These are phyloP conservation scores for Characodon lateralis DNA, from an alignment of 2,797 vertebrate species.

Conservation along the genomic window DNA sequence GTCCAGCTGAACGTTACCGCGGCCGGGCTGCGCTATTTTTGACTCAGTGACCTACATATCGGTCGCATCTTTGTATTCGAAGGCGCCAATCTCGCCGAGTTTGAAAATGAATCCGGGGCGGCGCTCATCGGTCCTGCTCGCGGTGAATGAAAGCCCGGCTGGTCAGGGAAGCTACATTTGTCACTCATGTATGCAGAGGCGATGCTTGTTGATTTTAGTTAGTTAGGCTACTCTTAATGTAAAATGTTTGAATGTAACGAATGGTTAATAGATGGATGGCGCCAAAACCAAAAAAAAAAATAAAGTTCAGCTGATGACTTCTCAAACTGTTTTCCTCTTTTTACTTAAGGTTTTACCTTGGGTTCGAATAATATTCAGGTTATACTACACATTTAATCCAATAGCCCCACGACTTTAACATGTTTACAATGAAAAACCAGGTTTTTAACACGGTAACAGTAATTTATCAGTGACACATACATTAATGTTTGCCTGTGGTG, in stretches of 20 bases:
- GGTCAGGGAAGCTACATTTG: fast-evolving
- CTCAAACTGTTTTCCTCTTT: background rate
- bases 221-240: too few relatives aligned
- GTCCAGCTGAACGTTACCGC: background rate
- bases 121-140: background rate
- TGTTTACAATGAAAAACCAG: background rate
- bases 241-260: background rate
- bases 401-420: fast-evolving
- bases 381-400: background rate
- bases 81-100: conserved; percentile 83
- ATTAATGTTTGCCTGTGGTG: background rate
- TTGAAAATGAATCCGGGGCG: conserved; percentile 76
- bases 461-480: background rate
- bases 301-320: conserved; percentile 54
- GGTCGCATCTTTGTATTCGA: conserved; percentile 79
- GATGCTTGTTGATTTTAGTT: background rate
- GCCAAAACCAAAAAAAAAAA: conserved; percentile 60
- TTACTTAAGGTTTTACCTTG: background rate
- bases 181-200: background rate
- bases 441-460: background rate
- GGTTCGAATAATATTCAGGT: too few relatives aligned
- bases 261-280: conserved; percentile 55
- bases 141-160: conserved; percentile 26
- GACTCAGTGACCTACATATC: conserved; percentile 83
- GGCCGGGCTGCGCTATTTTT: conserved; percentile 53